Conservation (phyloP, 2,888 invertebrate species). For the Cecidostiba fungosa region DNA sequence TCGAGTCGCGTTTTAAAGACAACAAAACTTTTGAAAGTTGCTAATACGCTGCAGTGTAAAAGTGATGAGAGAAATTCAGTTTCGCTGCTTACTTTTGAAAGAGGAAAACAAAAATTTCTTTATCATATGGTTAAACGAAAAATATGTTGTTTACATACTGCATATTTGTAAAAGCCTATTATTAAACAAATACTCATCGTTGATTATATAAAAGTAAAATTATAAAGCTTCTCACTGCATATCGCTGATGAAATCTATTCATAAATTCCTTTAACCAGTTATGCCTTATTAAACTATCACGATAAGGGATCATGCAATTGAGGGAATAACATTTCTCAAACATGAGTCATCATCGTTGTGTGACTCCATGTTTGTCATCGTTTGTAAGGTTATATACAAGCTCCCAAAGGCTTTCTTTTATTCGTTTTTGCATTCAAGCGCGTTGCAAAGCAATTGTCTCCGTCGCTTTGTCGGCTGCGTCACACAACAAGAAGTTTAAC, state of each 20-base stretch:
- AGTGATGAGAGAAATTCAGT: slow-evolving; percentile 4
- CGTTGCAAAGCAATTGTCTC: slow-evolving; percentile 43
- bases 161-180: background rate
- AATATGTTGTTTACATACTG: background rate
- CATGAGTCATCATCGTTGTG: slow-evolving; percentile 44
- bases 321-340: slow-evolving; percentile 41
- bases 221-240: background rate
- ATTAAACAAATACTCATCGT: background rate
- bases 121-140: background rate
- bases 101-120: background rate
- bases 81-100: slow-evolving; percentile 4
- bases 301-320: slow-evolving; percentile 40
- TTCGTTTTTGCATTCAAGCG: slow-evolving; percentile 1
- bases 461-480: slow-evolving; percentile 16
- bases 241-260: slow-evolving; percentile 17
- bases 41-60: background rate
- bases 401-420: slow-evolving; percentile 9
- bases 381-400: slow-evolving; percentile 11
- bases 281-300: background rate
- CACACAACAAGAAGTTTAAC: slow-evolving; percentile 6
- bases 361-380: slow-evolving; percentile 39
- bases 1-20: background rate
- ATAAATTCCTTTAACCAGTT: slow-evolving; percentile 7
- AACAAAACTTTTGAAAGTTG: slow-evolving; percentile 17
- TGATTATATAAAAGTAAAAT: background rate